phyloP scores from a whole-genome alignment of 2,113 vertebrate species.

The Trematomus loennbergii region DNA sequence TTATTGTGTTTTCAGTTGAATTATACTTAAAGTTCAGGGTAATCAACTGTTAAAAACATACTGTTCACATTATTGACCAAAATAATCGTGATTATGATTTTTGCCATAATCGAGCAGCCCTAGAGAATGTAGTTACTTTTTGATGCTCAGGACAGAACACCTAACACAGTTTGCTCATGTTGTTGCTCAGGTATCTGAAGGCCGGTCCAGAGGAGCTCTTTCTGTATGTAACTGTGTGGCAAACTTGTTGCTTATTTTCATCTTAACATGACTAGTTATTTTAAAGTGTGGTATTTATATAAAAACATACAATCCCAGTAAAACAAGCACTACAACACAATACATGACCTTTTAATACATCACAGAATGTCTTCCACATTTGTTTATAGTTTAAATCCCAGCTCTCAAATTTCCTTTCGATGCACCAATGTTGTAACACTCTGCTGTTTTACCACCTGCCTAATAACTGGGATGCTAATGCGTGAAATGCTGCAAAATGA shows the following conservation, averaged over 20 bases:
- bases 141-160: not conserved
- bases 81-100: too few species aligned
- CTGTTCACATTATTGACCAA: too few species aligned
- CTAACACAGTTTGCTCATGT: constrained; percentile 1
- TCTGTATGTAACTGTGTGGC: constrained; percentile 63
- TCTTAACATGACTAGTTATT: not conserved
- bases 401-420: not conserved
- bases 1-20: too few species aligned
- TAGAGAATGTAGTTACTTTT: not conserved
- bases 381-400: not conserved
- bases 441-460: constrained; percentile 16
- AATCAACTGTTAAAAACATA: too few species aligned
- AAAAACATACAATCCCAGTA: not conserved
- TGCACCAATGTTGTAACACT: not conserved
- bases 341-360: not conserved
- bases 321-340: not conserved
- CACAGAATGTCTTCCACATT: not conserved
- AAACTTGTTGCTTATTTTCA: constrained; percentile 19
- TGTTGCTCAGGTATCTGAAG: constrained; percentile 67
- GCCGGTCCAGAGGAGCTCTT: constrained; percentile 83
- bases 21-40: too few species aligned
- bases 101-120: too few species aligned
- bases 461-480: not conserved
- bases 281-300: not conserved
- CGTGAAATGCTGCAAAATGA: constrained; percentile 17